These are phyloP conservation scores for Melanotaenia maccullochi DNA, from an alignment of 2,797 vertebrate species.

Conservation along the genomic window DNA sequence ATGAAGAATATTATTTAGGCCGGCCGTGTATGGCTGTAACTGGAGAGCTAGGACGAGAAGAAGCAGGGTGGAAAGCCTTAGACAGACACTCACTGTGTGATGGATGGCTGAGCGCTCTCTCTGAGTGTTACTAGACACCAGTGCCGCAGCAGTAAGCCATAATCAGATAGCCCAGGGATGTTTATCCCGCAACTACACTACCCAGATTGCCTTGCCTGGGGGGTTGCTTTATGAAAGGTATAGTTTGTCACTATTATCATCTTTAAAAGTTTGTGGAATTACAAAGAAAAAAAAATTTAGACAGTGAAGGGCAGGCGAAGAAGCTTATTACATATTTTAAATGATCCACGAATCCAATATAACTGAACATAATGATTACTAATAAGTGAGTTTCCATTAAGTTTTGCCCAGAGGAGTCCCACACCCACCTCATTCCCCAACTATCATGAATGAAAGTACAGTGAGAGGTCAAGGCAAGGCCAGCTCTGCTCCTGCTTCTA, in stretches of 20 bases:
- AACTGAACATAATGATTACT: slow-evolving; percentile 50
- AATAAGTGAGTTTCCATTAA: slow-evolving; percentile 48
- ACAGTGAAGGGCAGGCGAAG: slow-evolving; percentile 33
- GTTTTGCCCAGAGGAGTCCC: slow-evolving; percentile 54
- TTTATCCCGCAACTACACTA: slow-evolving; percentile 81
- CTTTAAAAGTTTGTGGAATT: slow-evolving; percentile 67
- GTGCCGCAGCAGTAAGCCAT: slow-evolving; percentile 83
- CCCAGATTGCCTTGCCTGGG: slow-evolving; percentile 79
- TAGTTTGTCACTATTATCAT: slow-evolving; percentile 71
- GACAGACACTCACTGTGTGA: slow-evolving; percentile 87
- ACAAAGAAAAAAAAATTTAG: slow-evolving; percentile 20
- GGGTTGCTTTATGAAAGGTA: slow-evolving; percentile 74
- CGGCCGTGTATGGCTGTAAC: slow-evolving; percentile 98
- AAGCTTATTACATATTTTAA: slow-evolving; percentile 36
- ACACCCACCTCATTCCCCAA: slow-evolving; percentile 39
- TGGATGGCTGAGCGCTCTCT: slow-evolving; percentile 91
- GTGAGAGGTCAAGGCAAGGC: slow-evolving; percentile 74
- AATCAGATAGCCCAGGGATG: slow-evolving; percentile 86
- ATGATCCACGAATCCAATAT: slow-evolving; percentile 40
- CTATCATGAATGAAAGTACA: slow-evolving; percentile 68
- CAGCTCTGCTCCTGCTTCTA: slow-evolving; percentile 38
- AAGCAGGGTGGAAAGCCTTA: slow-evolving; percentile 89
- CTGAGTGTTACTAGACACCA: slow-evolving; percentile 92
- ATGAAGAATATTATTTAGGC: slow-evolving; percentile 99
- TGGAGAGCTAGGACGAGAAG: slow-evolving; percentile 92